A percentile compares a stretch with the other conserved stretches of the same genome.
Conservation (phyloP, 2,797 vertebrate species). For the Caiman crocodilus region DNA sequence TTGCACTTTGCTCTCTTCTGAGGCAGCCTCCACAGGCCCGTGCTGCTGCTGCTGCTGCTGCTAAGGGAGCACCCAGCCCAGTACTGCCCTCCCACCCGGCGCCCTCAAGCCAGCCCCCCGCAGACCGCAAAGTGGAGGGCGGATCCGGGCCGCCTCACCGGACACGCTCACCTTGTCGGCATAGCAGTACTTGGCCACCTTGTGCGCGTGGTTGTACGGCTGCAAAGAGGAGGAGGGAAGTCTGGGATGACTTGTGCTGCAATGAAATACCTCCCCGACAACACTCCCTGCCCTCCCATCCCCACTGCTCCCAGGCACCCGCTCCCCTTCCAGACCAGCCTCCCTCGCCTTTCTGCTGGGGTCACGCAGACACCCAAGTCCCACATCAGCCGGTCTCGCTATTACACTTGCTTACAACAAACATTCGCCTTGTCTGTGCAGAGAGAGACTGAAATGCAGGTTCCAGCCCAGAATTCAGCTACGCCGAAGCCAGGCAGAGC, state of each 20-base stretch:
- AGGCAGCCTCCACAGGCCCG: neutral
- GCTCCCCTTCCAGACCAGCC: neutral
- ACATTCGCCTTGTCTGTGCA: neutral
- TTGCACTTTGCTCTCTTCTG: neutral
- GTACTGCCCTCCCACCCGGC: neutral
- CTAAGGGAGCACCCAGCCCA: too few relatives aligned
- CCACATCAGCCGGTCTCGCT: neutral
- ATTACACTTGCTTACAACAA: neutral
- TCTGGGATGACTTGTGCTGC: neutral
- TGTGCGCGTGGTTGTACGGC: constrained; percentile 94
- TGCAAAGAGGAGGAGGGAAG: constrained; percentile 62
- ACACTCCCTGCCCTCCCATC: fast-evolving
- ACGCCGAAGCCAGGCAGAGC: neutral
- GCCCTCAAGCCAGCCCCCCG: fast-evolving
- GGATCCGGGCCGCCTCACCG: fast-evolving
- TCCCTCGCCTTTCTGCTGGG: neutral
- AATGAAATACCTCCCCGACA: neutral
- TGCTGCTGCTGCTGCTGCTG: neutral
- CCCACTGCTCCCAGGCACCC: neutral
- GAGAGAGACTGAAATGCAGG: neutral
- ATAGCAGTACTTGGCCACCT: constrained; percentile 95
- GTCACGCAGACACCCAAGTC: neutral
- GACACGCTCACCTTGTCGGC: constrained; percentile 89
- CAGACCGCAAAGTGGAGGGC: fast-evolving
- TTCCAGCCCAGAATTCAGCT: neutral